Evolutionary conservation across 2,888 invertebrate species (phyloP).

Genomic region (Plagodis dolabraria): DNA sequence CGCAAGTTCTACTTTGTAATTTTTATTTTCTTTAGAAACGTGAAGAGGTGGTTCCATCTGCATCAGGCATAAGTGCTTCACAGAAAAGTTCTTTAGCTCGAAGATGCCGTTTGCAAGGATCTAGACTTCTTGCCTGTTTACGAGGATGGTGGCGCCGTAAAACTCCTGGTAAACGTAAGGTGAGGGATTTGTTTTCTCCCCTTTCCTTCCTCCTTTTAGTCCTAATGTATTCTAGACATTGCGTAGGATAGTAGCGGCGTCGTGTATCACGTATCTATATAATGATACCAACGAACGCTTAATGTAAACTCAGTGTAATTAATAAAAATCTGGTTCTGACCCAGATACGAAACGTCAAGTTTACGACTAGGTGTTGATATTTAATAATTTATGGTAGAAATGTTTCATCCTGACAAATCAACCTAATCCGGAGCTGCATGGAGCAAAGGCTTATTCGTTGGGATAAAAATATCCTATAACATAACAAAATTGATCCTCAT

Average conservation of each 20-base stretch:
- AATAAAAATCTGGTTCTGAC: constrained; percentile 8
- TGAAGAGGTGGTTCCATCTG: constrained; percentile 51
- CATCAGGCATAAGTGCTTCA: constrained; percentile 51
- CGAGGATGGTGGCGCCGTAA: constrained; percentile 73
- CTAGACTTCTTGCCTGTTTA: constrained; percentile 65
- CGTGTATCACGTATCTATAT: too few relatives aligned
- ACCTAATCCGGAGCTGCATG: too few relatives aligned
- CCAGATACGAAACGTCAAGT: constrained; percentile 6
- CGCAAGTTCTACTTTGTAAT: neutral
- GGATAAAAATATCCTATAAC: too few relatives aligned
- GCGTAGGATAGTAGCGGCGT: too few relatives aligned
- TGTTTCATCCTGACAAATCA: too few relatives aligned
- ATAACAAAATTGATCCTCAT: too few relatives aligned
- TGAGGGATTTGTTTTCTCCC: constrained; percentile 18
- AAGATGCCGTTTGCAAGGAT: constrained; percentile 68
- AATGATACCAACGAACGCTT: constrained; percentile 3
- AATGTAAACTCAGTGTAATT: constrained; percentile 18
- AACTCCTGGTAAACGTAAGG: constrained; percentile 62
- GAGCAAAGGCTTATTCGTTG: too few relatives aligned
- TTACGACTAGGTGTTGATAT: too few relatives aligned
- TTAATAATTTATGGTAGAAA: too few relatives aligned
- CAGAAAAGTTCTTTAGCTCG: constrained; percentile 62
- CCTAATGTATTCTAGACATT: neutral
- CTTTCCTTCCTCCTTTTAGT: too few relatives aligned
- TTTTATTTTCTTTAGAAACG: constrained; percentile 30